Conservation (phyloP, 2,113 vertebrate species). For the Antigone vipio region DNA sequence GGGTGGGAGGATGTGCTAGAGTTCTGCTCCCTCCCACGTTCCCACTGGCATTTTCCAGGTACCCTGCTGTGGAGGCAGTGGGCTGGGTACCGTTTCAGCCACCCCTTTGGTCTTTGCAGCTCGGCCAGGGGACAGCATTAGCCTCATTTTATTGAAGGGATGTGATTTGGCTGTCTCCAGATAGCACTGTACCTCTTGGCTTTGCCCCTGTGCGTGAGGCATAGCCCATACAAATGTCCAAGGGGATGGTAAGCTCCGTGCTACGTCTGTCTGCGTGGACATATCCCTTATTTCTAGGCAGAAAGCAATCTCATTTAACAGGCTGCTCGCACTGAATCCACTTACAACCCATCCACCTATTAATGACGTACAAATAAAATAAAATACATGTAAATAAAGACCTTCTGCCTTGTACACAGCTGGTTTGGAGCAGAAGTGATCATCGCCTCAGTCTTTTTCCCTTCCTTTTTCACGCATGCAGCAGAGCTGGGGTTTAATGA, state of each 20-base stretch:
- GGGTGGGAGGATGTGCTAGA: background rate
- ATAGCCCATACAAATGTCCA: background rate
- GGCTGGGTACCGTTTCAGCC: background rate
- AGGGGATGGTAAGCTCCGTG: background rate
- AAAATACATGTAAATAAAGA: conserved; percentile 27
- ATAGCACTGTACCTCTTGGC: background rate
- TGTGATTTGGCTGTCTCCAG: background rate
- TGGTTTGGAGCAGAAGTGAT: background rate
- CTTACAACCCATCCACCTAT: conserved; percentile 42
- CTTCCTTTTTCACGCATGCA: background rate
- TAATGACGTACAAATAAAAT: conserved; percentile 47
- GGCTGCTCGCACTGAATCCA: background rate
- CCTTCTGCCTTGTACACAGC: conserved; percentile 30
- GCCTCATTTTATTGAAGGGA: background rate
- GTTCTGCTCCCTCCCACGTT: background rate
- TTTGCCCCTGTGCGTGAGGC: background rate
- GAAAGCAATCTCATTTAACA: conserved; percentile 1
- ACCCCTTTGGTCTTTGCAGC: background rate
- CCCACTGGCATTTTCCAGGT: background rate
- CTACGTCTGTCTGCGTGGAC: background rate
- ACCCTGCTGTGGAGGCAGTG: background rate
- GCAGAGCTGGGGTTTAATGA: conserved; percentile 18
- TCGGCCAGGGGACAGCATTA: rapidly evolving
- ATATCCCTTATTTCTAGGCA: background rate
- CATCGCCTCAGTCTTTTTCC: background rate